Percentiles rank a stretch among this genome's conserved stretches.
These are phyloP conservation scores for Xylocopa sonorina DNA, from an alignment of 1,140 invertebrate species.

Conservation along the genomic window DNA sequence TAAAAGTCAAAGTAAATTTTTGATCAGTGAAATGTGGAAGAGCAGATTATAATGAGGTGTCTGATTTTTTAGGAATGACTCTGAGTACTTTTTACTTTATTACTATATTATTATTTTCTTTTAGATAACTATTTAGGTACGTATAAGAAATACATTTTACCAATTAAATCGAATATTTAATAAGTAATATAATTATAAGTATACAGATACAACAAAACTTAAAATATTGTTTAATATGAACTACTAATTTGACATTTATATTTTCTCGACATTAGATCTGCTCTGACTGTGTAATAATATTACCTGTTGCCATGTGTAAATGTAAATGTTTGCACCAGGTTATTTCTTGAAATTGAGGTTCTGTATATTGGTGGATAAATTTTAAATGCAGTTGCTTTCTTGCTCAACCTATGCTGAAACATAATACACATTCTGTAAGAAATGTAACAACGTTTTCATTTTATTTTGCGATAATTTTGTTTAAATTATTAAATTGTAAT, in stretches of 20 bases:
- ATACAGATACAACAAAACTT: slow-evolving; percentile 81
- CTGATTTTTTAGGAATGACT: slow-evolving; percentile 58
- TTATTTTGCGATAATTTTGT: neutral
- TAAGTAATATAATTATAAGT: slow-evolving; percentile 79
- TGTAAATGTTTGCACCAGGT: slow-evolving; percentile 71
- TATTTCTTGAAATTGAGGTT: slow-evolving; percentile 65
- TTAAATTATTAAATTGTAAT: slow-evolving; percentile 1
- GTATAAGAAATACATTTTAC: slow-evolving; percentile 78
- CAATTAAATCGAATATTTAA: slow-evolving; percentile 79
- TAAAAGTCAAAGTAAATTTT: slow-evolving; percentile 41
- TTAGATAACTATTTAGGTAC: slow-evolving; percentile 77
- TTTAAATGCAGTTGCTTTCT: slow-evolving; percentile 73
- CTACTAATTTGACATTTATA: slow-evolving; percentile 64
- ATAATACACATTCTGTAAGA: slow-evolving; percentile 30
- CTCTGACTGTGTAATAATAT: slow-evolving; percentile 62
- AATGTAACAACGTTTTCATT: slow-evolving; percentile 15
- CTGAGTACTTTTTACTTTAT: slow-evolving; percentile 64
- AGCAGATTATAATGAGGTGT: slow-evolving; percentile 36
- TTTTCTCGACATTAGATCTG: slow-evolving; percentile 53
- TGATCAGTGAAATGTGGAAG: slow-evolving; percentile 38
- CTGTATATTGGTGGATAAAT: slow-evolving; percentile 68
- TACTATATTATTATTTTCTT: slow-evolving; percentile 69
- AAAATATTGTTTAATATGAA: slow-evolving; percentile 76
- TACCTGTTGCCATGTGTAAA: slow-evolving; percentile 69
- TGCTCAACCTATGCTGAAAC: slow-evolving; percentile 79